A percentile compares a stretch with the other conserved stretches of the same genome.
phyloP scores from a whole-genome alignment of 2,888 invertebrate genomes.

The Seladonia tumulorum region DNA sequence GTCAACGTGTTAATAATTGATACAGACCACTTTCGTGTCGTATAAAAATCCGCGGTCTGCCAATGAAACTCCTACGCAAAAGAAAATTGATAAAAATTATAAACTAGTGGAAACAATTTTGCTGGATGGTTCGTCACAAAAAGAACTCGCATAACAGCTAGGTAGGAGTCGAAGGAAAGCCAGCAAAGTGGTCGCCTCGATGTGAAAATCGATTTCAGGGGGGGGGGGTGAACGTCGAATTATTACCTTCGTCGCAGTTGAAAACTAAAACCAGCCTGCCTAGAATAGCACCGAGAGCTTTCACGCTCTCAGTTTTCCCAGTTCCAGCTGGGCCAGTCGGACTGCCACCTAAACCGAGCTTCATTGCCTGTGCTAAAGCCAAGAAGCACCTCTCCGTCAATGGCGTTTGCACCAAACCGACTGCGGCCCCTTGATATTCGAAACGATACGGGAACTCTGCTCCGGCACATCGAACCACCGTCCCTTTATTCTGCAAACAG shows the following conservation, averaged over 20 bases:
- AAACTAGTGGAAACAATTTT: no score
- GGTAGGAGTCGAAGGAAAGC: background rate
- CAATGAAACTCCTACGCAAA: no score
- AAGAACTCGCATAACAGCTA: background rate
- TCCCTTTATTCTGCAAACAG: constrained; percentile 84
- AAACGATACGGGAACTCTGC: constrained; percentile 98
- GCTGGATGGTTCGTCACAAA: background rate
- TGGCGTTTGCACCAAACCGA: constrained; percentile 97
- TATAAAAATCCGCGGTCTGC: no score
- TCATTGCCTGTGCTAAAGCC: constrained; percentile 97
- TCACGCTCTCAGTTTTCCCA: constrained; percentile 99
- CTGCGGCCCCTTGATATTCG: constrained; percentile 98
- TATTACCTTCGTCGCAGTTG: constrained; percentile 95
- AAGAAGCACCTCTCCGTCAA: constrained; percentile 99
- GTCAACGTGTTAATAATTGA: no score
- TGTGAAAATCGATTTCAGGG: constrained; percentile 4
- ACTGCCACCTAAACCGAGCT: constrained; percentile 98
- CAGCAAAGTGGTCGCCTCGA: background rate
- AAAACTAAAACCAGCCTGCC: constrained; percentile 98
- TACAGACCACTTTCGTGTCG: no score
- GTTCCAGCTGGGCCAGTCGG: constrained; percentile 99
- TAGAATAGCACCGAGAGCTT: constrained; percentile 95
- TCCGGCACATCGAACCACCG: constrained; percentile 94
- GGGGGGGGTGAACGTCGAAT: background rate
- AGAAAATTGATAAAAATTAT: no score